phyloP scores from a whole-genome alignment of 2,888 invertebrate genomes.

The Metopia argyrocephala region DNA sequence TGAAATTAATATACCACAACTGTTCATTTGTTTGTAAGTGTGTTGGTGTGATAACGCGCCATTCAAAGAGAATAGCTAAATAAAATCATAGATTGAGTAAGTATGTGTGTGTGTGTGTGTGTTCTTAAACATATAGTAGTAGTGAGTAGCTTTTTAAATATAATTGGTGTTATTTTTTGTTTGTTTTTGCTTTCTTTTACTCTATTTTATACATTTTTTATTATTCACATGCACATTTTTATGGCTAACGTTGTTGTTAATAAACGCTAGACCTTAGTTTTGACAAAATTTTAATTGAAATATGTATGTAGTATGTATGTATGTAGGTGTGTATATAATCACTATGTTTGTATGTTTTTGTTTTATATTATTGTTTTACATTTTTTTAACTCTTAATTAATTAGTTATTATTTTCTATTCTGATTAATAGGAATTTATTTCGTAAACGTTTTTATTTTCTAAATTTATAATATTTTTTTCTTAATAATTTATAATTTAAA shows the following conservation, averaged over 20 bases:
- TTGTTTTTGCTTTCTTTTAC: neutral
- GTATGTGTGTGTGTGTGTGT: conserved; percentile 10
- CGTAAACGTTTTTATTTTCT: conserved; percentile 47
- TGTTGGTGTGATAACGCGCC: neutral
- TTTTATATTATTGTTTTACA: neutral
- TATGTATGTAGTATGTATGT: no score
- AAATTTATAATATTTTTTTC: conserved; percentile 45
- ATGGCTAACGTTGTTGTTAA: neutral
- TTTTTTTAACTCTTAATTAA: conserved; percentile 18
- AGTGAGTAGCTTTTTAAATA: neutral
- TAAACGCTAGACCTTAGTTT: no score
- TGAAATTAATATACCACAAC: no score
- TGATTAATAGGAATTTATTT: conserved; percentile 56
- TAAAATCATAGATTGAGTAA: neutral
- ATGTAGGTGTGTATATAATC: neutral
- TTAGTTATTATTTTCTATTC: conserved; percentile 49
- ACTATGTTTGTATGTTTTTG: no score
- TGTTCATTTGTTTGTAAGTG: neutral
- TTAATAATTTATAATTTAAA: neutral
- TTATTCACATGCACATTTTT: neutral
- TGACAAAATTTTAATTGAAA: no score
- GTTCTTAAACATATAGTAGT: neutral
- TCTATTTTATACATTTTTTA: no score
- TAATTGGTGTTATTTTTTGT: neutral
- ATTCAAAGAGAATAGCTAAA: neutral